Percentiles rank a stretch among this genome's conserved stretches.
Conservation (phyloP, 1,140 invertebrate genomes). For the Pachypsylla venusta region DNA sequence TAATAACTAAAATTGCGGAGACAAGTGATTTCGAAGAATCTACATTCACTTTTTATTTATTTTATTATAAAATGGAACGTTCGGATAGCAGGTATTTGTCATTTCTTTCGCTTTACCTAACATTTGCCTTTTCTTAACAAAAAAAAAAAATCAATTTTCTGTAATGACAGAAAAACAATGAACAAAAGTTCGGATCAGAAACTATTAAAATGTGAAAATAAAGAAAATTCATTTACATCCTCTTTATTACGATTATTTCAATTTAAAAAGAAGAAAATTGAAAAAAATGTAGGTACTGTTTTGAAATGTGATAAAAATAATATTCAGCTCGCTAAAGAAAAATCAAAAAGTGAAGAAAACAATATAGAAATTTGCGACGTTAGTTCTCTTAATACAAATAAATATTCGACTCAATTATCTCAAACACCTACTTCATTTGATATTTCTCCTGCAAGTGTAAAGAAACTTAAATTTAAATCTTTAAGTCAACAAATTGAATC, state of each 20-base stretch:
- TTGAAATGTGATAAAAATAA: background rate
- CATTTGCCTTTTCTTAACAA: background rate
- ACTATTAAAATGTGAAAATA: too few relatives aligned
- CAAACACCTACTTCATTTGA: background rate
- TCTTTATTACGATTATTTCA: background rate
- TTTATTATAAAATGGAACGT: background rate
- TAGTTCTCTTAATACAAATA: background rate
- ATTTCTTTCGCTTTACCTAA: background rate
- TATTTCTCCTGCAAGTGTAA: background rate
- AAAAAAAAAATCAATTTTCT: too few relatives aligned
- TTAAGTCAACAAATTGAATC: conserved; percentile 7
- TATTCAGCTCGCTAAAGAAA: background rate
- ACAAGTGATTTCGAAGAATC: too few relatives aligned
- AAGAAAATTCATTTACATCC: background rate
- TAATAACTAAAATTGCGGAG: too few relatives aligned
- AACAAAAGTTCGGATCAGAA: conserved; percentile 1
- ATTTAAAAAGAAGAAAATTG: conserved; percentile 3
- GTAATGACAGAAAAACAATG: conserved; percentile 2
- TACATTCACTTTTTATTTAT: too few relatives aligned
- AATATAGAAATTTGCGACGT: background rate
- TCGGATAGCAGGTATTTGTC: background rate
- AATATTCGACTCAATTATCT: background rate
- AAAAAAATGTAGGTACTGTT: background rate
- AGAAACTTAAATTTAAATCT: background rate
- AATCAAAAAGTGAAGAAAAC: background rate